Conservation (phyloP, 2,113 vertebrate species). For the Regulus satrapa region DNA sequence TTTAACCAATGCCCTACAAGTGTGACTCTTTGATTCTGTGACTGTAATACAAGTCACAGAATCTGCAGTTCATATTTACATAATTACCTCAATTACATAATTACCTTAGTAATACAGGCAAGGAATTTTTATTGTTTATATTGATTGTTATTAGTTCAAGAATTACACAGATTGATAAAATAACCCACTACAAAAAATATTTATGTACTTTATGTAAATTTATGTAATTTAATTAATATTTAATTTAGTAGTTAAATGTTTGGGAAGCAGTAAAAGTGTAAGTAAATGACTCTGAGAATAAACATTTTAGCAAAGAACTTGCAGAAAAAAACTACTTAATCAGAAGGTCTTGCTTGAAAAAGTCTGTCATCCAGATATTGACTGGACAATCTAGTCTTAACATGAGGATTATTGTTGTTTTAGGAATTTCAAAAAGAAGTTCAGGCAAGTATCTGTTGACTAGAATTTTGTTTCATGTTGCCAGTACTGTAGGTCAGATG, state of each 20-base stretch:
- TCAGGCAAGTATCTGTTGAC: background rate
- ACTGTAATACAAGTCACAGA: background rate
- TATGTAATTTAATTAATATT: background rate
- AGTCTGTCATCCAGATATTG: background rate
- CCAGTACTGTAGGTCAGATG: background rate
- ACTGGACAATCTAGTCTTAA: background rate
- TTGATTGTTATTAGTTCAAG: background rate
- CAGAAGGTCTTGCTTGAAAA: background rate
- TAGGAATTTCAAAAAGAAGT: background rate
- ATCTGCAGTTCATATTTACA: background rate
- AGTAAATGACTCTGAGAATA: background rate
- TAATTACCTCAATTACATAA: too few relatives aligned
- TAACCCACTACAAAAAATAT: background rate
- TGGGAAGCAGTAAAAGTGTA: background rate
- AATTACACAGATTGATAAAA: background rate
- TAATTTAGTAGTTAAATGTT: background rate
- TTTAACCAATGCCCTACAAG: fast-evolving
- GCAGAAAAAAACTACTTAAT: background rate
- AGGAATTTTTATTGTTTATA: background rate
- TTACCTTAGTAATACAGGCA: background rate
- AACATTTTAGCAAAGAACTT: background rate
- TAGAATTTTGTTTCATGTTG: background rate
- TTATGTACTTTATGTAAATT: too few relatives aligned
- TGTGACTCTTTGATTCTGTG: too few relatives aligned
- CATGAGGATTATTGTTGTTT: background rate